phyloP scores from a whole-genome alignment of 2,113 vertebrate species.

The Phyllostomus hastatus region DNA sequence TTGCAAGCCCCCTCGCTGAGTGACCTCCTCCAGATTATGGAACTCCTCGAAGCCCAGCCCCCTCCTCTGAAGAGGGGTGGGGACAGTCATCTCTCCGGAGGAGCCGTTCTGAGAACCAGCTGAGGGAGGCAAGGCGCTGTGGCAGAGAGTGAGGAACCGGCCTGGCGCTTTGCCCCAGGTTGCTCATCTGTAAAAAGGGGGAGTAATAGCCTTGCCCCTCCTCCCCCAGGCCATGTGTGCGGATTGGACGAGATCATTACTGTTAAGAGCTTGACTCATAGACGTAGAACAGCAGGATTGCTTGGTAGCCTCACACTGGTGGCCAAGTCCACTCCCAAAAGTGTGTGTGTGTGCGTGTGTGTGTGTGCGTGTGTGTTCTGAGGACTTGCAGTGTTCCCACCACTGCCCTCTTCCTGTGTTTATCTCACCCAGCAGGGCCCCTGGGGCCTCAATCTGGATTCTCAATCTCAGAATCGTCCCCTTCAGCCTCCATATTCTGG shows the following conservation, averaged over 20 bases:
- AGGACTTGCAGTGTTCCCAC: not conserved
- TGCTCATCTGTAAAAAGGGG: not conserved
- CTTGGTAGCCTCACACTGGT: not conserved
- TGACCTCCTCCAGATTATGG: not conserved
- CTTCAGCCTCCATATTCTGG: not conserved
- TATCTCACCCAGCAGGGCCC: not conserved
- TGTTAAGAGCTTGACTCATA: too few species aligned
- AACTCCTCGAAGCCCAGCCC: not conserved
- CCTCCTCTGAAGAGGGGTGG: not conserved
- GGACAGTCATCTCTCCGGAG: too few species aligned
- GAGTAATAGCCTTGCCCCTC: too few species aligned
- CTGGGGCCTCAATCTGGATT: not conserved
- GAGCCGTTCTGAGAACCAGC: not conserved
- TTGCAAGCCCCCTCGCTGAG: not conserved
- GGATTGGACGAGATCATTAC: not conserved
- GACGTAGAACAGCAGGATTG: rapidly evolving
- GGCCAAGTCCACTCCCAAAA: not conserved
- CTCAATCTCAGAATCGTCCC: not conserved
- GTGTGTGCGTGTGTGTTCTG: not conserved
- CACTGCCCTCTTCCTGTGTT: not conserved
- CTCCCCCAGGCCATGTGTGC: rapidly evolving
- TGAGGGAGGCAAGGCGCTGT: rapidly evolving
- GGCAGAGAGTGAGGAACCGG: not conserved
- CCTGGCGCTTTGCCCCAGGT: not conserved
- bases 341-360: not conserved